Evolutionary conservation across 2,797 vertebrate genomes (phyloP).

Genomic region (Semotilus atromaculatus): DNA sequence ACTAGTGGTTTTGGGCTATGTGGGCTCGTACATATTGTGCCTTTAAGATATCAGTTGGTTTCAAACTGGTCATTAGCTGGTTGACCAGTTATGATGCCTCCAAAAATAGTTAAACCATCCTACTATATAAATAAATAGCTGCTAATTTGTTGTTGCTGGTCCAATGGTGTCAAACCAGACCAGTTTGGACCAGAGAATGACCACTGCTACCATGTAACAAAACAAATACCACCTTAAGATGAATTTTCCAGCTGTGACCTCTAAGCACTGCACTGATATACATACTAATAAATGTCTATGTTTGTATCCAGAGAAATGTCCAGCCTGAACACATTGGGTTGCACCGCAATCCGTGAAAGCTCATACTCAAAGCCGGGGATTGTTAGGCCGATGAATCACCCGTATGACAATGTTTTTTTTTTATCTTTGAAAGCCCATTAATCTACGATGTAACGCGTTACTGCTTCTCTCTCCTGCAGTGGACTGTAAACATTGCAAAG

Average conservation of each 20-base stretch:
- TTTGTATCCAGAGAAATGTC: constrained; percentile 4
- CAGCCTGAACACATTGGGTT: constrained; percentile 38
- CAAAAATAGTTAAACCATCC: not conserved
- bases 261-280: constrained; percentile 45
- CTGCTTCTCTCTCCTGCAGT: not conserved
- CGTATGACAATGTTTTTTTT: constrained; percentile 35
- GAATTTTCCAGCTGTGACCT: not conserved
- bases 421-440: not conserved
- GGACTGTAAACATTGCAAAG: not conserved
- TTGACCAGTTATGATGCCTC: not conserved
- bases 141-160: not conserved
- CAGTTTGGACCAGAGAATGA: not conserved
- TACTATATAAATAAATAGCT: not conserved
- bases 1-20: no score
- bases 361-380: constrained; percentile 68
- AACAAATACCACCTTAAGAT: not conserved
- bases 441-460: no score
- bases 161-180: not conserved
- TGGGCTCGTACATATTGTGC: no score
- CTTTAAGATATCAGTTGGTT: not conserved
- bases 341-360: constrained; percentile 62
- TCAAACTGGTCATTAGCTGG: not conserved
- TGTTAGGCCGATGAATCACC: constrained; percentile 61
- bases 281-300: constrained; percentile 63
- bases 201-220: not conserved